Conservation (phyloP, 2,797 vertebrate species). For the Peromyscus attwateri region DNA sequence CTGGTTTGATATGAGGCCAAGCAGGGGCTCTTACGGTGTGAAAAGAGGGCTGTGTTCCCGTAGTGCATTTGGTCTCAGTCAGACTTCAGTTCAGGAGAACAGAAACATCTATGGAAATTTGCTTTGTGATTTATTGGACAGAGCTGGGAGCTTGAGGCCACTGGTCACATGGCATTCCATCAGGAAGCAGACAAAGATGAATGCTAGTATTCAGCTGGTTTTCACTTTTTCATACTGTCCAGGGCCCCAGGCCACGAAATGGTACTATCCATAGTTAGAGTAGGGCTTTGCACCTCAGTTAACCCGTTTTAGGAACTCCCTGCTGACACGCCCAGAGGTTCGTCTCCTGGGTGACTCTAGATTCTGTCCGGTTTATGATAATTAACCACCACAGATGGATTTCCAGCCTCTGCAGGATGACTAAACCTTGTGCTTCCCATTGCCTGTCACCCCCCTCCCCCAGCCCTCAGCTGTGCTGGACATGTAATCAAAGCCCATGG, state of each 20-base stretch:
- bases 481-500: too few relatives aligned
- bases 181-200: not conserved
- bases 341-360: not conserved
- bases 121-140: not conserved
- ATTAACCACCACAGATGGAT: not conserved
- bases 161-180: not conserved
- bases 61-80: not conserved
- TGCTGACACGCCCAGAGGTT: not conserved
- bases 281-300: not conserved
- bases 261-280: not conserved
- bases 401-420: not conserved
- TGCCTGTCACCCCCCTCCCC: too few relatives aligned
- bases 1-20: not conserved
- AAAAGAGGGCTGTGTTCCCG: not conserved
- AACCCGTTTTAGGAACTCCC: not conserved
- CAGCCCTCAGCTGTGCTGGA: not conserved
- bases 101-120: not conserved
- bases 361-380: not conserved
- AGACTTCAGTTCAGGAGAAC: conserved; percentile 22
- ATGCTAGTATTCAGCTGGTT: not conserved
- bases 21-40: not conserved
- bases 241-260: not conserved
- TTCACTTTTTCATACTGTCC: not conserved
- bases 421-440: not conserved
- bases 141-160: not conserved